Conservation (phyloP, 2,888 invertebrate genomes). For the Keiferia lycopersicella region DNA sequence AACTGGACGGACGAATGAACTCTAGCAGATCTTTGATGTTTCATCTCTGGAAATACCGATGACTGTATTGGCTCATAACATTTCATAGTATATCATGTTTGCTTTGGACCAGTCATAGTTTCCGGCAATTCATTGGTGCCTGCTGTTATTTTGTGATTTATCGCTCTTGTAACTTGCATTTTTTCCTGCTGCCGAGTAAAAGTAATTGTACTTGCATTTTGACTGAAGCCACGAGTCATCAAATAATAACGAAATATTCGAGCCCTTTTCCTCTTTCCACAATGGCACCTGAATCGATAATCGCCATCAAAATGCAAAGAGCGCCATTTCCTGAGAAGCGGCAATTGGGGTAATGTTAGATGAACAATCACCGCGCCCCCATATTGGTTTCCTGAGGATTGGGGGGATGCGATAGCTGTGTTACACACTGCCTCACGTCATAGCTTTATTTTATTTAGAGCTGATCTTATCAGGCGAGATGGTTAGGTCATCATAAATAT, state of each 20-base stretch:
- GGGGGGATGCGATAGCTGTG: conserved; percentile 18
- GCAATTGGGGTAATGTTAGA: conserved; percentile 25
- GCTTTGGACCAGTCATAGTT: neutral
- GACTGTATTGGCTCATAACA: conserved; percentile 1
- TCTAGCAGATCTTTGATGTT: conserved; percentile 12
- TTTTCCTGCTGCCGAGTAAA: neutral
- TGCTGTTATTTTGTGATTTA: neutral
- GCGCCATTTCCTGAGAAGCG: conserved; percentile 23
- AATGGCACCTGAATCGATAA: conserved; percentile 7
- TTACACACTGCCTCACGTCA: neutral
- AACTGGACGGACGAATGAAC: conserved; percentile 17
- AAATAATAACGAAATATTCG: conserved; percentile 2
- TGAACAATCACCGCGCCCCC: conserved; percentile 24
- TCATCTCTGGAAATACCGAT: conserved; percentile 13
- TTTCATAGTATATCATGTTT: conserved; percentile 3
- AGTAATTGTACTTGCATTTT: neutral
- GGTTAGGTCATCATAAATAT: no score
- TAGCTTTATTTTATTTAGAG: neutral
- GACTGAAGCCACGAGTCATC: neutral
- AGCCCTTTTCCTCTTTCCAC: conserved; percentile 11
- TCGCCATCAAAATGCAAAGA: conserved; percentile 21
- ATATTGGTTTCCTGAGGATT: conserved; percentile 20
- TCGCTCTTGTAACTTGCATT: neutral
- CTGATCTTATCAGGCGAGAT: neutral
- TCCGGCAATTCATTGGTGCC: neutral